Base-by-base conservation (phyloP, 2,888 invertebrate genomes). In the Parochlus steinenii region DNA sequence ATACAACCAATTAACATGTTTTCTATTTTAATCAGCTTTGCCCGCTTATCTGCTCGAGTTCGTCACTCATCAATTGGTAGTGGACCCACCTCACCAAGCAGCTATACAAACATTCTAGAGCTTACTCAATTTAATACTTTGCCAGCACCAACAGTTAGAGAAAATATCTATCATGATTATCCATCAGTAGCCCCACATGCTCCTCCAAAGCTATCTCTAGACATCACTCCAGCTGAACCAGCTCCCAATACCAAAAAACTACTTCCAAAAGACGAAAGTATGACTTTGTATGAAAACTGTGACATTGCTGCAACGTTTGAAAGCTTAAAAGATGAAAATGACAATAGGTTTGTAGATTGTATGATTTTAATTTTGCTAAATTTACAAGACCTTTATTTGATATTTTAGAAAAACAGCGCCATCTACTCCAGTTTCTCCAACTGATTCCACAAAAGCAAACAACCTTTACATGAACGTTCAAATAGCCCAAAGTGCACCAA, bases 141-240 rank as follows among this genome's bases (percentile, higher is more conserved):
- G 27, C 46, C 61, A 20, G 52, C 59, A 39, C 47, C 60, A 47
- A 46, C 53, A 34, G 50, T 53, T 46, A 61, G 61, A 12, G 60
- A 65, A 25, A 70, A 70, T 54, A 54, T 70, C 3, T 71, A 69
- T 47, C 67, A 69, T 44, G 69, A 68, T 39, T 67, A 69, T 46
- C 69, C 66, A 5, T 29, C 48, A 12, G 11, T 29, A 7, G 4
- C 17, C n/a, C n/a, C 19, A 3, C 20, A 28, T 5, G 22, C 20
- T 15, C 29, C 29, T 4, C 16, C 22, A 36, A 49, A 46, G 25
- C 42, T 49, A 29, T 49, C 50, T 4, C 38, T 52, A 3, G 58
- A 58, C 39, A 42, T 52, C 26, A 56, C 59, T 11, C 59, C 58
- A 3, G 48, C 51, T 26, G 58, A 58, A 29, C 47, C 48, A 20